Evolutionary conservation across 1,140 invertebrate genomes (phyloP).

Genomic region (Lordiphosa stackelbergi): DNA sequence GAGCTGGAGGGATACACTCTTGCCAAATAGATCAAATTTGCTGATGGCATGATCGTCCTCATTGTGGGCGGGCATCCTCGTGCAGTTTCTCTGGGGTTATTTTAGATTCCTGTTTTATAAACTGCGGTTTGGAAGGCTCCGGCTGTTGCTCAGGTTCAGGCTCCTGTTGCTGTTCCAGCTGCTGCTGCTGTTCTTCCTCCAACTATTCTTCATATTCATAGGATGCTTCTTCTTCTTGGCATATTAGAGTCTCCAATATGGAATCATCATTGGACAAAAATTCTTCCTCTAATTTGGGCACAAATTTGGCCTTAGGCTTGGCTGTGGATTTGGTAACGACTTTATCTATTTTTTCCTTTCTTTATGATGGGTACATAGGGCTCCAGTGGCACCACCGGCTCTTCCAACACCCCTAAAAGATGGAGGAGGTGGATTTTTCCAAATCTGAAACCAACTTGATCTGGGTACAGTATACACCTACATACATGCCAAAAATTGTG

Average conservation of each 20-base stretch:
- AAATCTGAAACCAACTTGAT: too few relatives aligned
- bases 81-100: conserved; percentile 15
- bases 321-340: neutral
- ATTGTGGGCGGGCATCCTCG: conserved; percentile 10
- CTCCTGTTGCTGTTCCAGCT: conserved; percentile 1
- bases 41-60: conserved; percentile 38
- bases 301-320: conserved; percentile 17
- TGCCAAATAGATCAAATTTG: conserved; percentile 60
- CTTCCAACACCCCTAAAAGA: neutral
- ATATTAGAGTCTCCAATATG: conserved; percentile 52
- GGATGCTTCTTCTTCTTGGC: conserved; percentile 36
- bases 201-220: conserved; percentile 16
- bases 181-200: neutral
- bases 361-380: too few relatives aligned
- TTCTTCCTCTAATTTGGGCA: conserved; percentile 17
- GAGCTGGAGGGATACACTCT: conserved; percentile 50
- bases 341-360: conserved; percentile 12
- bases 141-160: too few relatives aligned
- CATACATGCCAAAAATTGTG: too few relatives aligned
- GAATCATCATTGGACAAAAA: conserved; percentile 45
- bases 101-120: neutral
- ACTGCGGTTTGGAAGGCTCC: neutral
- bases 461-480: too few relatives aligned
- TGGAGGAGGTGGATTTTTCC: too few relatives aligned
- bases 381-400: neutral